A percentile compares a stretch with the other conserved stretches of the same genome.
phyloP scores from a whole-genome alignment of 1,140 invertebrate species.

The Berghia stephanieae region DNA sequence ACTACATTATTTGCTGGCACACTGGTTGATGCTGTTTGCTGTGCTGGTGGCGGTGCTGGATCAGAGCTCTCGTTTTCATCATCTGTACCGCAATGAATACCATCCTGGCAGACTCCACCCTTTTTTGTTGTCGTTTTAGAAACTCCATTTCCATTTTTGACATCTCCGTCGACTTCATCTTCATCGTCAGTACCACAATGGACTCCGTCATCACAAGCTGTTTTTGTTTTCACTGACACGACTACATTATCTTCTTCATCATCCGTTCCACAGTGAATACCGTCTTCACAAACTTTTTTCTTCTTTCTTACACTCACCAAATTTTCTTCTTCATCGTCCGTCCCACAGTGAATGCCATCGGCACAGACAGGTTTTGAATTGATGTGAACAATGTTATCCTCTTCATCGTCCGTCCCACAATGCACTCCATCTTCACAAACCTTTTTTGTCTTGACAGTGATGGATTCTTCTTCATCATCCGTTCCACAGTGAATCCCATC shows the following conservation, averaged over 20 bases:
- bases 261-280: slow-evolving; percentile 40
- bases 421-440: slow-evolving; percentile 29
- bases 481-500: slow-evolving; percentile 38
- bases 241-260: slow-evolving; percentile 34
- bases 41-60: neutral
- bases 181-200: slow-evolving; percentile 37
- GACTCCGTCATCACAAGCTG: slow-evolving; percentile 27
- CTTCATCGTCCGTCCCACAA: slow-evolving; percentile 38
- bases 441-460: slow-evolving; percentile 18
- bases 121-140: neutral
- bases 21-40: neutral
- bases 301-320: neutral
- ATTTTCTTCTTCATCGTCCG: slow-evolving; percentile 33
- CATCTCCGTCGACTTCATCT: slow-evolving; percentile 31
- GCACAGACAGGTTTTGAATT: slow-evolving; percentile 20
- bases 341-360: slow-evolving; percentile 35
- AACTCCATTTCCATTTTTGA: slow-evolving; percentile 33
- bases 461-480: slow-evolving; percentile 34
- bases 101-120: slow-evolving; percentile 13
- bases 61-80: slow-evolving; percentile 9
- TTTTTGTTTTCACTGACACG: slow-evolving; percentile 26
- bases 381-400: neutral
- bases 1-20: neutral
- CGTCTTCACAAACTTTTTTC: slow-evolving; percentile 37
- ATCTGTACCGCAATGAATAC: slow-evolving; percentile 18